Conservation (phyloP, 2,888 invertebrate genomes). For the Acanthopleura granulata region DNA sequence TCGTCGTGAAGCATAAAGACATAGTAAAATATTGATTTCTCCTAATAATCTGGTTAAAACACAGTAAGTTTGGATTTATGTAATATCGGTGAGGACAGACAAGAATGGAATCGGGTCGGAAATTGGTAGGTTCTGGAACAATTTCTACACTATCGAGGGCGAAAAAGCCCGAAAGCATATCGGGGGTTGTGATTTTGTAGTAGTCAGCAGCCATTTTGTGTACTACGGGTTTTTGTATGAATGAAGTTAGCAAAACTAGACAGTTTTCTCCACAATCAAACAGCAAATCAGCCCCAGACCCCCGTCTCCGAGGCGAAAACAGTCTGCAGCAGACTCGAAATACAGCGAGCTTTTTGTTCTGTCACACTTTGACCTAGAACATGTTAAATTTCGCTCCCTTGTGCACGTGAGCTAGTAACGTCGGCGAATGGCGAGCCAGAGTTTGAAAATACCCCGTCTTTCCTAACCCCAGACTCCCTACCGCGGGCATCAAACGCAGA, state of each 20-base stretch:
- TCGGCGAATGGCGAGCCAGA: neutral
- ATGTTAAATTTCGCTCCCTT: slow-evolving; percentile 14
- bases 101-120: slow-evolving; percentile 7
- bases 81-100: neutral
- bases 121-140: slow-evolving; percentile 14
- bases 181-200: neutral
- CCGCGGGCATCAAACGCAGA: too few species aligned
- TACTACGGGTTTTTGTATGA: neutral
- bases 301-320: too few species aligned
- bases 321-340: neutral
- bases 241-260: slow-evolving; percentile 2
- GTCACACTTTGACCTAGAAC: neutral
- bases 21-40: slow-evolving; percentile 19
- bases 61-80: slow-evolving; percentile 13
- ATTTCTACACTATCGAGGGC: slow-evolving; percentile 8
- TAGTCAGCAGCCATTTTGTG: slow-evolving; percentile 19
- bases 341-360: slow-evolving; percentile 7
- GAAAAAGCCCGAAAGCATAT: neutral
- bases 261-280: too few species aligned
- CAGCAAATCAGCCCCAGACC: too few species aligned
- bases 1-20: slow-evolving; percentile 6
- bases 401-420: slow-evolving; percentile 7
- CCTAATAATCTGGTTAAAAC: neutral
- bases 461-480: neutral
- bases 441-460: neutral